A percentile compares a stretch with the other conserved stretches of the same genome.
phyloP scores from a whole-genome alignment of 2,797 vertebrate species.

The Leptoclinus maculatus region DNA sequence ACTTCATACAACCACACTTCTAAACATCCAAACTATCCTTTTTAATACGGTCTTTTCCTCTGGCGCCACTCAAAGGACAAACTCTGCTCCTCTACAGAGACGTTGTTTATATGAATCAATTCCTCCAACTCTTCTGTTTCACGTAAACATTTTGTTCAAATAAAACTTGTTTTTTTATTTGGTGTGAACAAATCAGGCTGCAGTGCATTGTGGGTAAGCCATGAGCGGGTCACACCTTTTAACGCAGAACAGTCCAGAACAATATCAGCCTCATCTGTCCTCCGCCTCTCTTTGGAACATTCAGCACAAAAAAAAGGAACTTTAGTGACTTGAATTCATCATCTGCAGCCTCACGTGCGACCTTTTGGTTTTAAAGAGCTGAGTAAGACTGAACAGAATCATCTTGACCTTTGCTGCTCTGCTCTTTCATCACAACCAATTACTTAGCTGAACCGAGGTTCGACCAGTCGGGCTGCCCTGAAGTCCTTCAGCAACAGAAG shows the following conservation, averaged over 20 bases:
- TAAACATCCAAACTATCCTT: no score
- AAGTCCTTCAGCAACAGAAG: not conserved
- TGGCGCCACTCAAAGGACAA: no score
- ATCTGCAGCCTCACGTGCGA: no score
- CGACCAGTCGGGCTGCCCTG: not conserved
- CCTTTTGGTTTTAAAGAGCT: constrained; percentile 44
- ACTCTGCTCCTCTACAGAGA: no score
- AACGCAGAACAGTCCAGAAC: constrained; percentile 4
- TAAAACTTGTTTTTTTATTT: no score
- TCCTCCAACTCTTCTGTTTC: no score
- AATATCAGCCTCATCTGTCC: constrained; percentile 5
- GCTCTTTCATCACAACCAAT: constrained; percentile 41
- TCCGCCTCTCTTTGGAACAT: constrained; percentile 5
- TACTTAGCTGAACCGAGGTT: not conserved
- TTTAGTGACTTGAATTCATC: not conserved
- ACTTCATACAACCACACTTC: no score
- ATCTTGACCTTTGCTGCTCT: constrained; percentile 37
- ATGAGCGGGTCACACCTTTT: not conserved
- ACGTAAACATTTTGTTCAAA: not conserved
- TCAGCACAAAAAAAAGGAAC: constrained; percentile 23
- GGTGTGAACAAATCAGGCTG: not conserved
- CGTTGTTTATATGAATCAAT: no score
- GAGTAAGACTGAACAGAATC: constrained; percentile 33
- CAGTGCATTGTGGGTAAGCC: constrained; percentile 10
- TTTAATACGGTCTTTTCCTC: not conserved